Percentiles rank a stretch among this genome's conserved stretches.
These are phyloP conservation scores for Sebastiscus albofasciatus DNA, from an alignment of 2,797 vertebrate genomes.

Conservation along the genomic window DNA sequence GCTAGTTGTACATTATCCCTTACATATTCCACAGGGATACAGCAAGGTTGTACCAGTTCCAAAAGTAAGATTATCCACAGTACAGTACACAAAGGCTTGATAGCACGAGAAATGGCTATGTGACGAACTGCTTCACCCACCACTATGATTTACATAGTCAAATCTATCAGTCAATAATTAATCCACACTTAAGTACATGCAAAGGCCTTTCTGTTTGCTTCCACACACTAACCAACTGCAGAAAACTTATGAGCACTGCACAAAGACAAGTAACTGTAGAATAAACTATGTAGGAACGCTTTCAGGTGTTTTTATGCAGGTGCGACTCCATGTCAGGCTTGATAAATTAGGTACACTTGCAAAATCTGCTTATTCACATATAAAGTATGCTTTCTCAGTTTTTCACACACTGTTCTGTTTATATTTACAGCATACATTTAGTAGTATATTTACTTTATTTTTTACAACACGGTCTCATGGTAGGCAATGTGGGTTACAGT, in stretches of 20 bases:
- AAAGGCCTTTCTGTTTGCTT: conserved; percentile 12
- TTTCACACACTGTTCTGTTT: conserved; percentile 11
- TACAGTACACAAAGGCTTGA: background rate
- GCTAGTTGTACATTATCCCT: too few relatives aligned
- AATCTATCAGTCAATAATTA: conserved; percentile 6
- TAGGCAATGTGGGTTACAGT: background rate
- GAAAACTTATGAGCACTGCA: background rate
- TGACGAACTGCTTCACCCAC: background rate
- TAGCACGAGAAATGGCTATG: background rate
- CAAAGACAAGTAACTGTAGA: background rate
- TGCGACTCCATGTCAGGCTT: conserved; percentile 1
- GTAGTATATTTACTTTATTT: background rate
- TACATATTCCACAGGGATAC: background rate
- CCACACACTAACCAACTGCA: background rate
- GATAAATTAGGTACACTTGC: conserved; percentile 9
- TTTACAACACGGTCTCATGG: background rate
- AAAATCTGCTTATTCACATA: conserved; percentile 32
- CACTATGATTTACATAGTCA: conserved; percentile 10
- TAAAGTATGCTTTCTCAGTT: background rate
- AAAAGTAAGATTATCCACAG: background rate
- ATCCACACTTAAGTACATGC: background rate
- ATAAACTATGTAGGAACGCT: background rate
- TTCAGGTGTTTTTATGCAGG: conserved; percentile 26
- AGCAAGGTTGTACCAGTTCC: background rate
- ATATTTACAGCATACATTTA: background rate